Evolutionary conservation across 1,140 invertebrate species (phyloP), one percentile per base, ranked within the genome.

Genomic region (Hormaphis cornu): DNA sequence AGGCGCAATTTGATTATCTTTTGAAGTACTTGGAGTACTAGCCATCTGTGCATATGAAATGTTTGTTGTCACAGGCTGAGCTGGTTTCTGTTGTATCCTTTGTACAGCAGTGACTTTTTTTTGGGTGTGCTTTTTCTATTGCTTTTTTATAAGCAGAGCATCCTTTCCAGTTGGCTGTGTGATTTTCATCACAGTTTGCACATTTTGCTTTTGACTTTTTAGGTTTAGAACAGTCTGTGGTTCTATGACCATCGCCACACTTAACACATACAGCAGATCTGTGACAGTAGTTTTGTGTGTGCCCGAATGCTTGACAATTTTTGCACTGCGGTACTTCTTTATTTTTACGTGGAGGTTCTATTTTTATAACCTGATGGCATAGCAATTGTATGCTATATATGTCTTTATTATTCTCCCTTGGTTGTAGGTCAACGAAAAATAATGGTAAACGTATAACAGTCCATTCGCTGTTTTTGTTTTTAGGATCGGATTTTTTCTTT

Each of bases 221-320:
- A 10, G 66, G 44, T 30, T 52, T 52, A n/a, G 12, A 20, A 37
- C 66, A 52, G 14, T 53, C 48, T n/a, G 5, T 6, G 6, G 66
- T 52, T 30, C n/a, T 22, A 33, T 69, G 66, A 7, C 33, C 16
- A 7, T 52, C 33, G 10, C 66, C 66, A 54, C 66, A 69, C 33
- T 69, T 69, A 3, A 69, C 42, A 33, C 66, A 69, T 3, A 26
- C 14, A 22, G 66, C 9, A 6, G 12, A 7, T 28, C 37, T 63
- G 12, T 18, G 30, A 58, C 54, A 59, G 26, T 40, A 59, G 22
- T 35, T 35, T 40, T 35, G 8, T 35, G 30, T 12, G 16, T 37
- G 59, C 79, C 76, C 6, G 28, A 58, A 37, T 28, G 18, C 40
- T 46, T 70, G 69, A 26, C 69, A 70, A 5, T 30, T 37, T 37